Evolutionary conservation across 2,113 vertebrate species (phyloP), one percentile per base, ranked within the genome.

Genomic region (Himantopus leucocephalus): DNA sequence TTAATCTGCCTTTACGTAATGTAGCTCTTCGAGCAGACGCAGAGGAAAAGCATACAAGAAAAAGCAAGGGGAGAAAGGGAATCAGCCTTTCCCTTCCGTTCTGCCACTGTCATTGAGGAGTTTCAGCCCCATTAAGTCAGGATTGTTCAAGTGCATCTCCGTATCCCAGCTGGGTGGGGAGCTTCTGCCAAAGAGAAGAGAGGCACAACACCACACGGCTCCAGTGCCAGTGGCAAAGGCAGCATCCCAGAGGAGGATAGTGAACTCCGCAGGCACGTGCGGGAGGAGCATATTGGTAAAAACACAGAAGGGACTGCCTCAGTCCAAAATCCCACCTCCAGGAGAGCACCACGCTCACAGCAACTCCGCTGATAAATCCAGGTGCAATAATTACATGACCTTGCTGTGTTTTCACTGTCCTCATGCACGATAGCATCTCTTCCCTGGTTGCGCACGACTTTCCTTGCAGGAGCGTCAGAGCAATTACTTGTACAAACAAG

Each of bases 121-220:
- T 85, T 91, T 96, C 90, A 90, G 87, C 74, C 66, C 66, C 87
- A 76, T 82, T 60, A 85, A 70, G 21, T 64, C 58, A 27, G 53
- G 62, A 73, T 8, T n/a, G 39, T 70, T 79, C 48, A 78, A 90
- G 56, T 3, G 11, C 53, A 68, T 9, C 37, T 60, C 84, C 2
- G 0, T 16, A 12, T 23, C 71, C 58, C 85, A 58, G 73, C 52
- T 59, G 35, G 12, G 14, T 56, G 37, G 68, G 16, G 59, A 81
- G 66, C 0, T 0, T 32, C 67, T 88, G 74, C 87, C 90, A 53
- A 63, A 73, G 59, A 30, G 41, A 63, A 41, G 58, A 37, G 52
- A 66, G 41, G 27, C 63, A 30, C 5, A 50, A 50, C 23, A 23
- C 48, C 48, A 50, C 48, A 24, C 1, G 3, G 71, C 37, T 68